Evolutionary conservation across 2,797 vertebrate species (phyloP), one percentile per base, ranked within the genome.

Genomic region (Acrocephalus scirpaceus): DNA sequence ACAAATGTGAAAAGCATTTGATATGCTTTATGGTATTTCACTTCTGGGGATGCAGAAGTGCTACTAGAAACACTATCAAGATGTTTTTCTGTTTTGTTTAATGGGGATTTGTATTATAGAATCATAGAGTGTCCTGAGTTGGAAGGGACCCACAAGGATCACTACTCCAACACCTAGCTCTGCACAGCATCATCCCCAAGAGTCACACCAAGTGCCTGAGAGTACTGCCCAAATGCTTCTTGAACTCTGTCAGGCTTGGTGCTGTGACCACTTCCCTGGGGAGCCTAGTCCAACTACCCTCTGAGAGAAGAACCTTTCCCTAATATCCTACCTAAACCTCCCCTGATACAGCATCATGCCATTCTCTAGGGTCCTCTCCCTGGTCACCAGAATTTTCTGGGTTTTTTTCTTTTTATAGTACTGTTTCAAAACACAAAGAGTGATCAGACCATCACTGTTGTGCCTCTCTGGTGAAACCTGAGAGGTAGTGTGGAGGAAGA

Each of bases 311-410:
- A 70, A 16, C 3, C 11, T 51, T 64, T 57, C 13, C 29, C 38
- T 71, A n/a, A 45, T 40, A 58, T 11, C 44, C 44, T 22, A 5
- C 14, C 14, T 40, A 30, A 88, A 30, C 5, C 40, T 53, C 25
- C n/a, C 21, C 6, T 26, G 44, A 51, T 25, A 40, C 7, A 26
- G 4, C 0, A 0, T 58, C 51, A 30, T 26, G 10, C 3, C 21
- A 6, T 58, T 64, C 10, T 70, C 58, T 65, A 29, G 23, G 29
- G 11, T n/a, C 2, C 2, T 71, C 7, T 26, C 16, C 29, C 29
- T 11, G 19, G 40, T 29, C 22, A 56, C 4, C 42, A 38, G 44
- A 76, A 9, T 36, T 42, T 86, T 71, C 38, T 45, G 20, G 0
- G 6, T 4, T 40, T 86, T 88, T 80, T 66, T 22, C 14, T 32